phyloP scores from a whole-genome alignment of 2,888 invertebrate species.

The Blera fallax region DNA sequence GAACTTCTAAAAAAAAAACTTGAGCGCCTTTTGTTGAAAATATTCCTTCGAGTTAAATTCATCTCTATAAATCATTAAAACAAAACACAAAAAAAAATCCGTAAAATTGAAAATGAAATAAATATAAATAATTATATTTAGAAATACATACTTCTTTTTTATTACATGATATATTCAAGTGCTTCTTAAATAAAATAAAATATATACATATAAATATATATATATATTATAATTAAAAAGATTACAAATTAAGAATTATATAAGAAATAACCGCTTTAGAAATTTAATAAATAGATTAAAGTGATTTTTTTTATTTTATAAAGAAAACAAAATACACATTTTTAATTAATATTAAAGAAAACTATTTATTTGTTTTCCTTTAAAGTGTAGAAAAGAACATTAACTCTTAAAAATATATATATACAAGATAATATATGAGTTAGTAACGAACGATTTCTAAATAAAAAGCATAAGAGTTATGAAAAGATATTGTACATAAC shows the following conservation, averaged over 20 bases:
- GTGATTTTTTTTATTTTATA: slow-evolving; percentile 66
- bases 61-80: slow-evolving; percentile 59
- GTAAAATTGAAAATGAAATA: slow-evolving; percentile 56
- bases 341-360: slow-evolving; percentile 47
- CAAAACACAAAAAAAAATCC: slow-evolving; percentile 67
- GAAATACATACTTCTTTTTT: slow-evolving; percentile 78
- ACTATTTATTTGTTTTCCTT: slow-evolving; percentile 67
- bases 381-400: slow-evolving; percentile 34
- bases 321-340: slow-evolving; percentile 51
- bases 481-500: slow-evolving; percentile 46
- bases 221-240: slow-evolving; percentile 73
- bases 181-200: slow-evolving; percentile 81
- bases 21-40: not conserved
- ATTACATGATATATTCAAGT: slow-evolving; percentile 82
- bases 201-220: slow-evolving; percentile 76
- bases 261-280: slow-evolving; percentile 76
- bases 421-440: slow-evolving; percentile 58
- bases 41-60: slow-evolving; percentile 13
- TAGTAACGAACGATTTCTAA: slow-evolving; percentile 62
- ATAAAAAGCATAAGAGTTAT: slow-evolving; percentile 47
- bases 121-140: slow-evolving; percentile 73
- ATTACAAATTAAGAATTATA: slow-evolving; percentile 67
- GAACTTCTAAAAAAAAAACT: not conserved
- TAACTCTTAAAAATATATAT: slow-evolving; percentile 52
- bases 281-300: slow-evolving; percentile 73